These are phyloP conservation scores for Trinorchestia longiramus DNA, from an alignment of 1,140 invertebrate genomes.

Conservation along the genomic window DNA sequence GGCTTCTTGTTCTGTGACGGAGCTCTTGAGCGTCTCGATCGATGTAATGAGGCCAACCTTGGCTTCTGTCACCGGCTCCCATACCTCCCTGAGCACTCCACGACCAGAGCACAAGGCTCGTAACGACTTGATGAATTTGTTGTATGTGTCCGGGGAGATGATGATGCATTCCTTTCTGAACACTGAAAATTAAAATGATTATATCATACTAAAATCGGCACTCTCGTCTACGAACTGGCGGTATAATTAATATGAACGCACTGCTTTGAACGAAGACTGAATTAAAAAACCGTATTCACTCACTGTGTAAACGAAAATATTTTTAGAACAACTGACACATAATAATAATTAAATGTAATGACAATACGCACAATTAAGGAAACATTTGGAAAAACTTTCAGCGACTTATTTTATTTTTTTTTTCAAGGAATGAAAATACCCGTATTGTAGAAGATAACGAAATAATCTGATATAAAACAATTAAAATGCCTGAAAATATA, in stretches of 20 bases:
- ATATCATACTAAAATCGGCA: not conserved
- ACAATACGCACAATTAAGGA: not conserved
- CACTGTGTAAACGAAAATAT: not conserved
- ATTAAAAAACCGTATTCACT: not conserved
- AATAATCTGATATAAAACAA: no score
- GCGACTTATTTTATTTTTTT: no score
- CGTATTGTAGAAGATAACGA: no score
- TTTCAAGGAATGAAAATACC: no score
- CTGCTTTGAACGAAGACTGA: not conserved
- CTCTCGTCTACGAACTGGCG: not conserved
- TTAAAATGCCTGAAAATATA: no score
- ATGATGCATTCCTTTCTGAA: not conserved
- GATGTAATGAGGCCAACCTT: slow-evolving; percentile 5
- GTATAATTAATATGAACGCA: not conserved
- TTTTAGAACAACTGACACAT: not conserved
- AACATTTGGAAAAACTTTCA: not conserved
- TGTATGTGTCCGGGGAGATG: not conserved
- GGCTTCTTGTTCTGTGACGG: not conserved
- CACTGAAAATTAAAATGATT: not conserved
- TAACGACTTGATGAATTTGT: not conserved
- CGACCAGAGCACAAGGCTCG: not conserved
- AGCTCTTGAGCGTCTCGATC: not conserved
- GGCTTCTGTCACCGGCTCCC: not conserved
- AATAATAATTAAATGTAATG: not conserved
- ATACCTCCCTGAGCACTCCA: not conserved